phyloP scores from a whole-genome alignment of 2,113 vertebrate species.

The Menidia beryllina region DNA sequence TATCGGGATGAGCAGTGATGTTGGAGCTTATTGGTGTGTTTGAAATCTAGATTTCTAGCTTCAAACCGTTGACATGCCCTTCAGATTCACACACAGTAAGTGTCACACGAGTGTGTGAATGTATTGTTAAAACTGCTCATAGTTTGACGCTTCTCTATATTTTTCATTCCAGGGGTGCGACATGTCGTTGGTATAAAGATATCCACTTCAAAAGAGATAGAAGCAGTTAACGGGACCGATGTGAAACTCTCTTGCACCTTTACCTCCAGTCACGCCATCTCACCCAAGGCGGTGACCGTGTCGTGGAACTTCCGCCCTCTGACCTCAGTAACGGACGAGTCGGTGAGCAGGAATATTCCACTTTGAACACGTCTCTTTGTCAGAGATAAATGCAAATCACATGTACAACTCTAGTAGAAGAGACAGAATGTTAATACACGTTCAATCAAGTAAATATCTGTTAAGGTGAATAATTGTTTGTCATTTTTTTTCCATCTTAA shows the following conservation, averaged over 20 bases:
- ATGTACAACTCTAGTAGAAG: no score
- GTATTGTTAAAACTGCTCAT: neutral
- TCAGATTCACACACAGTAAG: no score
- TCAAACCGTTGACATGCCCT: no score
- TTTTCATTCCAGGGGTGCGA: conserved; percentile 72
- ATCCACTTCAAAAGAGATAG: conserved; percentile 78
- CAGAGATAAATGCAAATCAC: no score
- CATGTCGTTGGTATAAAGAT: conserved; percentile 81
- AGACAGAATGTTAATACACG: no score
- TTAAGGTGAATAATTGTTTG: neutral
- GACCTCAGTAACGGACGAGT: conserved; percentile 73
- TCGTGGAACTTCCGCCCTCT: conserved; percentile 89
- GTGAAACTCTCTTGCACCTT: conserved; percentile 91
- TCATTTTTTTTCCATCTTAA: neutral
- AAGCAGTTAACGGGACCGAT: conserved; percentile 88
- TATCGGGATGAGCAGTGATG: no score
- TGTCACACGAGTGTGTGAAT: neutral
- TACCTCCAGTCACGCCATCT: conserved; percentile 78
- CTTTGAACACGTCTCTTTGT: no score
- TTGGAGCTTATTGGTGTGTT: no score
- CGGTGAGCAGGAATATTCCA: conserved; percentile 84
- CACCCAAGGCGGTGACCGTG: conserved; percentile 70
- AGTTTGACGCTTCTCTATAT: neutral
- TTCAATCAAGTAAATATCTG: no score
- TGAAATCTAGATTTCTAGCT: no score